Base-by-base conservation (phyloP, 2,797 vertebrate genomes). In the Dryobates pubescens region DNA sequence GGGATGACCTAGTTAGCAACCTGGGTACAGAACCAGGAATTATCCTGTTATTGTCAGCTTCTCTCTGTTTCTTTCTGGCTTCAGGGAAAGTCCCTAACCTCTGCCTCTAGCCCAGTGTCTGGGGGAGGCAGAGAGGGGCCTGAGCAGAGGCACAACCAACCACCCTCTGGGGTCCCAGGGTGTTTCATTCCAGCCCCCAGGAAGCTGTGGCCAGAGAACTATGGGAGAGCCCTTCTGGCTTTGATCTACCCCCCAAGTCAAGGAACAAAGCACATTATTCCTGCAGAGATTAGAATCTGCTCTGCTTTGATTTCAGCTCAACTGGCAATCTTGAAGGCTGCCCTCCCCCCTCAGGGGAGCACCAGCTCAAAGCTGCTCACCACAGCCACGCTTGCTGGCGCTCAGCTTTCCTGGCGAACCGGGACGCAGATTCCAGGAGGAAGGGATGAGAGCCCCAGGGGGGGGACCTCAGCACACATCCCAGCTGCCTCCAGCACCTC, bases 1-100 rank as follows among this genome's bases (percentile, higher is more conserved):
- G 72, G 83, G 77, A 49, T 96, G 96, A 96, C 94, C 89, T 92
- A 94, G 88, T 96, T 94, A 95, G 81, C 82, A 93, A 88, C 82
- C 77, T 59, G 81, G 69, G 86, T 75, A 73, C 68, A 59, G 80
- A 84, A 95, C 54, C 32, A 34, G 92, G 92, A 84, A 92, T 92
- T 75, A 76, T 67, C 74, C 80, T 61, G 77, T 49, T 82, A 94
- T 91, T 94, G 79, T 51, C 58, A 20, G 89, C 91, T 79, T 54
- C 82, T 38, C 13, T 58, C 68, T 73, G 64, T 23, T 84, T 32
- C 61, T 72, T 82, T 90, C 43, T 20, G 54, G 80, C 88, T 89
- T 75, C 13, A 68, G 85, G 73, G 77, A n/a, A 82, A 75, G 56
- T 71, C 89, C 69, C 43, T 71, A 69, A 65, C 45, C 77, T 85